A percentile compares a stretch with the other conserved stretches of the same genome.
These are phyloP conservation scores for Tamandua tetradactyla DNA, from an alignment of 2,797 vertebrate species.

Conservation along the genomic window DNA sequence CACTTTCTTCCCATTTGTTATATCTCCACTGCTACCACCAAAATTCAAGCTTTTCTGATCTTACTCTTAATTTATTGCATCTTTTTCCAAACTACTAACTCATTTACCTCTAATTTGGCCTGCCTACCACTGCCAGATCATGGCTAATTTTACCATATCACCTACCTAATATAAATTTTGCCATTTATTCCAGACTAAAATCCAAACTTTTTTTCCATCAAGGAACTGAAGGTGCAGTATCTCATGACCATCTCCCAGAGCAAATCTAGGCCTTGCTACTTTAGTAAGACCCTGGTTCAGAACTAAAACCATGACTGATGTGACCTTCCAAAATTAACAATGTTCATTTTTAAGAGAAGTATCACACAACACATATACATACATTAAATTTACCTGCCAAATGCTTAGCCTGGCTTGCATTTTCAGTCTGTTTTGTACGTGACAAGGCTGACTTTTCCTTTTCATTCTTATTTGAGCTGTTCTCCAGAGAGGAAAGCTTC, in stretches of 20 bases:
- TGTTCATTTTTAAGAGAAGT: neutral
- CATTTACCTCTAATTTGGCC: neutral
- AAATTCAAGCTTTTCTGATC: neutral
- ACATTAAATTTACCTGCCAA: constrained; percentile 84
- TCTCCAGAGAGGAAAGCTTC: constrained; percentile 91
- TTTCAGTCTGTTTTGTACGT: constrained; percentile 91
- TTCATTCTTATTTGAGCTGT: constrained; percentile 88
- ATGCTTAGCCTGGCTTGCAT: constrained; percentile 81
- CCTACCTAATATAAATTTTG: neutral
- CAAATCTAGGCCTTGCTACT: neutral
- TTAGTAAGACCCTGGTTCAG: neutral
- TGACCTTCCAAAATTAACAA: neutral
- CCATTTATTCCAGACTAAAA: neutral
- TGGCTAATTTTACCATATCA: neutral
- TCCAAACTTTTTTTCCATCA: neutral
- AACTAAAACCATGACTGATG: neutral
- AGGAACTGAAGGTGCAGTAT: neutral
- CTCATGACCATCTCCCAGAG: neutral
- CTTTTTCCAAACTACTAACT: neutral
- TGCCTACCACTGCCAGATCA: neutral
- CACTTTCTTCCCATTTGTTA: neutral
- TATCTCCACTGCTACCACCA: neutral
- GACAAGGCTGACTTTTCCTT: constrained; percentile 87
- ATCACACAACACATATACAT: neutral
- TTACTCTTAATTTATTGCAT: neutral